Evolutionary conservation across 1,140 invertebrate species (phyloP).

Genomic region (Drosophila punjabiensis): DNA sequence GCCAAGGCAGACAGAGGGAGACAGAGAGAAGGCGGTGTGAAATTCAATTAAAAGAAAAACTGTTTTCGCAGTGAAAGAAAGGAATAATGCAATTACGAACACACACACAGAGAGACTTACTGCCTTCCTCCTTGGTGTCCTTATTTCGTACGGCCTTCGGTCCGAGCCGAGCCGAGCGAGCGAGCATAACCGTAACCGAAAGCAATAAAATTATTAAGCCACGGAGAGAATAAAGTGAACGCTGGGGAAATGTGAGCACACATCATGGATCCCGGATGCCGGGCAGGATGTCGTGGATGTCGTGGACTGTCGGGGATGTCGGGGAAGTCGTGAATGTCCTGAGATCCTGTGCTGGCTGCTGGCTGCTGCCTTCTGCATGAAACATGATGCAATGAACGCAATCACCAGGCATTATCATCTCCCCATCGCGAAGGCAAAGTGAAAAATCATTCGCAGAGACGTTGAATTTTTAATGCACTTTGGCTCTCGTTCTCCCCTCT

Average conservation of each 20-base stretch:
- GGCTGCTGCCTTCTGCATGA: constrained; percentile 53
- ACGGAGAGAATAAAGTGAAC: constrained; percentile 52
- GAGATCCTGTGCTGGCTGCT: constrained; percentile 8
- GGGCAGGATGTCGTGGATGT: not conserved
- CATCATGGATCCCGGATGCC: constrained; percentile 20
- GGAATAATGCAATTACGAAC: constrained; percentile 52
- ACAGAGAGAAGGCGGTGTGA: constrained; percentile 11
- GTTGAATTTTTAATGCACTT: constrained; percentile 79
- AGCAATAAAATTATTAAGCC: constrained; percentile 65
- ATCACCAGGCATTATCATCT: constrained; percentile 57
- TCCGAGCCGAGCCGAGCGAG: constrained; percentile 14
- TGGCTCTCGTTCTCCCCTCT: constrained; percentile 17
- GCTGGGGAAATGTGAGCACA: constrained; percentile 55
- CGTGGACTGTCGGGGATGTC: not conserved
- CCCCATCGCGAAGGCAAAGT: constrained; percentile 35
- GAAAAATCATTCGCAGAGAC: constrained; percentile 60
- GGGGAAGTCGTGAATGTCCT: too few relatives aligned
- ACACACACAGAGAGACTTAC: too few relatives aligned
- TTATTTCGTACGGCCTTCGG: constrained; percentile 2
- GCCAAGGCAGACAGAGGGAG: not conserved
- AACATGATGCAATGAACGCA: constrained; percentile 73
- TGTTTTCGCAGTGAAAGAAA: constrained; percentile 42
- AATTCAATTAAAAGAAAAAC: constrained; percentile 77
- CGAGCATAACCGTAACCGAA: constrained; percentile 55
- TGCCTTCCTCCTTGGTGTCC: too few relatives aligned